Percentiles rank a stretch among this genome's conserved stretches.
These are phyloP conservation scores for Corydoras maculifer DNA, from an alignment of 2,113 vertebrate species.

Conservation along the genomic window DNA sequence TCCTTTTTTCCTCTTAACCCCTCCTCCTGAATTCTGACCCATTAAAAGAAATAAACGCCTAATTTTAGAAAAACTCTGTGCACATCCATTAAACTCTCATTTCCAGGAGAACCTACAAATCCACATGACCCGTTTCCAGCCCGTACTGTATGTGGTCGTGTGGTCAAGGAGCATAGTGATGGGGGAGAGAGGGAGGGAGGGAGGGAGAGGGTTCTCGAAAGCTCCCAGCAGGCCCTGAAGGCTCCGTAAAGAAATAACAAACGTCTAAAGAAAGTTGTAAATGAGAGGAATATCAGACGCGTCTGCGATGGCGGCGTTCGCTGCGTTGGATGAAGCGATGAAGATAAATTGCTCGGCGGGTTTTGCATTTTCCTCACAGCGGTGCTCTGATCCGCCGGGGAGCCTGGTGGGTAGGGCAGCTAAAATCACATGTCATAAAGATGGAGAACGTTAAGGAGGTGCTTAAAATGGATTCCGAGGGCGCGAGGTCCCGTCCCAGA, in stretches of 20 bases:
- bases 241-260: conserved; percentile 64
- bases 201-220: conserved; percentile 9
- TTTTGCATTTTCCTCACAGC: conserved; percentile 76
- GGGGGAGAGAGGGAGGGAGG: not conserved
- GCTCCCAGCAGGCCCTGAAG: conserved; percentile 4
- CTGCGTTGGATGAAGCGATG: conserved; percentile 78
- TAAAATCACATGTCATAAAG: conserved; percentile 83
- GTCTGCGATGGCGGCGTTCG: conserved; percentile 72
- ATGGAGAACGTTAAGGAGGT: conserved; percentile 77
- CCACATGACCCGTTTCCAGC: no score
- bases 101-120: no score
- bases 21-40: no score
- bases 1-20: no score
- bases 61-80: no score
- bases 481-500: conserved; percentile 61
- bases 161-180: conserved; percentile 5
- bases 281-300: conserved; percentile 81
- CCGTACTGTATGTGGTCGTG: not conserved
- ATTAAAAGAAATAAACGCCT: no score
- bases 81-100: no score
- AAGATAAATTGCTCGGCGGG: conserved; percentile 82
- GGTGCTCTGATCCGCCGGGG: conserved; percentile 57
- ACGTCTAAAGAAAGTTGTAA: conserved; percentile 75
- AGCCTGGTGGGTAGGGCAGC: conserved; percentile 18
- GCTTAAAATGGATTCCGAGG: conserved; percentile 79